Evolutionary conservation across 2,113 vertebrate species (phyloP).

Genomic region (Podiceps cristatus): DNA sequence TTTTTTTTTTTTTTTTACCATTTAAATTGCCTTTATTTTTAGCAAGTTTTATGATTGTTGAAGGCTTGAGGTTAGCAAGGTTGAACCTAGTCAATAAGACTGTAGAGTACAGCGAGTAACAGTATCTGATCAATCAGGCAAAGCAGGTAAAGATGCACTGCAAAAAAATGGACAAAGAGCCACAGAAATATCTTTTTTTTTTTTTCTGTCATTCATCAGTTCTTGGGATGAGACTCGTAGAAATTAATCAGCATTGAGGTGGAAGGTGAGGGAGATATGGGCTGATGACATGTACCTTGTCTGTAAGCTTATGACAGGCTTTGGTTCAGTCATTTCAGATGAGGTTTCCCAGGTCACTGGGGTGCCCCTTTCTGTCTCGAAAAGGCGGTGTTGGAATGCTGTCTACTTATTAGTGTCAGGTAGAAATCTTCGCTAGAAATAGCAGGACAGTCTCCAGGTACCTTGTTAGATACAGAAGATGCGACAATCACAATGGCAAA

Average conservation of each 20-base stretch:
- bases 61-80: background rate
- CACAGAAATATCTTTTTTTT: background rate
- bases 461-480: slow-evolving; percentile 14
- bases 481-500: background rate
- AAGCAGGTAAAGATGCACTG: slow-evolving; percentile 12
- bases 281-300: background rate
- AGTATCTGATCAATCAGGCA: background rate
- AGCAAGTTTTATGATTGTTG: background rate
- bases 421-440: background rate
- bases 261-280: slow-evolving; percentile 11
- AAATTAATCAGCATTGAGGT: slow-evolving; percentile 28
- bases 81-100: slow-evolving; percentile 1
- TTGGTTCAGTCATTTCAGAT: slow-evolving; percentile 16
- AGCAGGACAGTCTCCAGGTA: background rate
- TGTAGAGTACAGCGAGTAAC: background rate
- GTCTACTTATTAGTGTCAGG: slow-evolving; percentile 23
- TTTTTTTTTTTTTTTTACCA: too few species aligned
- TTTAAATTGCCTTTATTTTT: background rate
- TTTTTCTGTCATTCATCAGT: slow-evolving; percentile 13
- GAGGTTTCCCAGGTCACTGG: background rate
- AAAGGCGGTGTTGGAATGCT: background rate
- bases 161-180: background rate
- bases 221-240: background rate
- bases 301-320: slow-evolving; percentile 1
- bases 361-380: background rate